These are phyloP conservation scores for Acanthurus leucopareius DNA, from an alignment of 2,797 vertebrate species.

Conservation along the genomic window DNA sequence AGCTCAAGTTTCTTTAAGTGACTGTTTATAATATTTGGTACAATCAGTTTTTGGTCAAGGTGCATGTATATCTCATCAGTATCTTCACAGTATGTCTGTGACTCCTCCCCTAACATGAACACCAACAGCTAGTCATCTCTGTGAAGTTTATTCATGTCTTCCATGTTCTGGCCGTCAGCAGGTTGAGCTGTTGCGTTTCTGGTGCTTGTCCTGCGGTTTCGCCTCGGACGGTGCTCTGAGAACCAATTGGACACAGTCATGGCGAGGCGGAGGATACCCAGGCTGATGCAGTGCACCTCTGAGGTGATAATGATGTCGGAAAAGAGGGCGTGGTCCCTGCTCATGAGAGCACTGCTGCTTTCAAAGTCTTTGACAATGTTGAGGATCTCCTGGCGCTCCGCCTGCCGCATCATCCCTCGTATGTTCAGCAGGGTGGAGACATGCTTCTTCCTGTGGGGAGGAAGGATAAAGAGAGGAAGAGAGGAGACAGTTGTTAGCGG, in stretches of 20 bases:
- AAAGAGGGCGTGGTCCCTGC: slow-evolving; percentile 87
- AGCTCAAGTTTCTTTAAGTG: slow-evolving; percentile 75
- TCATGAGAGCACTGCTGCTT: slow-evolving; percentile 60
- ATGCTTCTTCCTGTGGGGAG: slow-evolving; percentile 87
- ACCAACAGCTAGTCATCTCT: slow-evolving; percentile 70
- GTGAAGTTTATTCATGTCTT: slow-evolving; percentile 63
- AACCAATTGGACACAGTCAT: slow-evolving; percentile 87
- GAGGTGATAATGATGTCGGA: slow-evolving; percentile 88
- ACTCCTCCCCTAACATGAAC: slow-evolving; percentile 48
- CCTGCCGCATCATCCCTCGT: slow-evolving; percentile 88
- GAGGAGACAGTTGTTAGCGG: slow-evolving; percentile 46
- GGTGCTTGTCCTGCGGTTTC: slow-evolving; percentile 25
- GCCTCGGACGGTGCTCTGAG: slow-evolving; percentile 78
- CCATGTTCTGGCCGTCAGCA: slow-evolving; percentile 51
- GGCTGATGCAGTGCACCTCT: slow-evolving; percentile 85
- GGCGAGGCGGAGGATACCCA: slow-evolving; percentile 84
- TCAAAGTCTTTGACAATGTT: slow-evolving; percentile 90
- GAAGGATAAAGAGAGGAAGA: slow-evolving; percentile 55
- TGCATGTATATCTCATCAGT: slow-evolving; percentile 73
- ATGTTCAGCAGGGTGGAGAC: slow-evolving; percentile 91
- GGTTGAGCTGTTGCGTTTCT: slow-evolving; percentile 31
- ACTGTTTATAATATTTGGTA: slow-evolving; percentile 65
- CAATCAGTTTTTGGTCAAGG: slow-evolving; percentile 73
- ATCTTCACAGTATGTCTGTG: slow-evolving; percentile 60
- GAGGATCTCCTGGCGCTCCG: slow-evolving; percentile 90